These are phyloP conservation scores for Pelvicachromis taeniatus DNA, from an alignment of 2,113 vertebrate species.

Conservation along the genomic window DNA sequence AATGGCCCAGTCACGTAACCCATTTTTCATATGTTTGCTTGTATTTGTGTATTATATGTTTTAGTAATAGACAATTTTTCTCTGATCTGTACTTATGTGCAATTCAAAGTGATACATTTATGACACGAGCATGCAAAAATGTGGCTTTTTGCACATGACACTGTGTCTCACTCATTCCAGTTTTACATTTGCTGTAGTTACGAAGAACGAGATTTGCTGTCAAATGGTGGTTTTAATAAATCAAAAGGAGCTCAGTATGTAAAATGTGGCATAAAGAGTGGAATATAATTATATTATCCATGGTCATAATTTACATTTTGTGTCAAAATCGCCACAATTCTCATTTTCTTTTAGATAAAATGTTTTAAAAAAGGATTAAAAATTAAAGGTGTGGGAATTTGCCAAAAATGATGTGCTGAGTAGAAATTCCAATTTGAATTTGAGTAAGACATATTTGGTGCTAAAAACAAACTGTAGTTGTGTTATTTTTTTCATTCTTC, in stretches of 20 bases:
- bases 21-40: not conserved
- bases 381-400: not conserved
- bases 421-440: not conserved
- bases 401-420: accelerated
- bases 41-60: not conserved
- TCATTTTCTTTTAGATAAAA: not conserved
- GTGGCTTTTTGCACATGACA: not conserved
- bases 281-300: not conserved
- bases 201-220: not conserved
- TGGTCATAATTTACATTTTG: not conserved
- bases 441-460: not conserved
- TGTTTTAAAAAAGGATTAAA: not conserved
- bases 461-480: not conserved
- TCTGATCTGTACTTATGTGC: not conserved
- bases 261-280: not conserved
- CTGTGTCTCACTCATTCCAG: not conserved
- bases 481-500: accelerated
- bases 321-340: accelerated
- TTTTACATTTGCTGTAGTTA: not conserved
- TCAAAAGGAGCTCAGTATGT: not conserved
- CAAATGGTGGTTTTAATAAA: not conserved
- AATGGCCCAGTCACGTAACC: not conserved
- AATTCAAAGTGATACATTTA: not conserved
- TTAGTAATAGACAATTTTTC: not conserved
- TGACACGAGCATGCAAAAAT: not conserved